A percentile compares a stretch with the other conserved stretches of the same genome.
Conservation (phyloP, 2,113 vertebrate genomes). For the Carlito syrichta region DNA sequence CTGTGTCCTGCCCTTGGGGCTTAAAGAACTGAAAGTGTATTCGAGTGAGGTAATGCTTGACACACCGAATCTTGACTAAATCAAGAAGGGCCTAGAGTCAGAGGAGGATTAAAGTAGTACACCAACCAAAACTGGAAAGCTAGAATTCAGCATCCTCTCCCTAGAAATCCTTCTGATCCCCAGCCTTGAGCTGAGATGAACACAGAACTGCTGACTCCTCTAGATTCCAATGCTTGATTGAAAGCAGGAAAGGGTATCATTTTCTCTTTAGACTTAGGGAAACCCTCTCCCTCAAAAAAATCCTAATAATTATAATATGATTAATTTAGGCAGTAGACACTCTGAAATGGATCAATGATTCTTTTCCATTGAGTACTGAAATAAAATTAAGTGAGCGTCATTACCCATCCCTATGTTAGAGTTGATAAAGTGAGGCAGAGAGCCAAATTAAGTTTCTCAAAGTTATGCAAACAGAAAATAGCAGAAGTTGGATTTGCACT, state of each 20-base stretch:
- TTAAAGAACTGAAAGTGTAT: conserved; percentile 28
- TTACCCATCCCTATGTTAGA: background rate
- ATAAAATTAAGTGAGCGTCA: background rate
- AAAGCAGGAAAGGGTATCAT: background rate
- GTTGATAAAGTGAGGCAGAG: background rate
- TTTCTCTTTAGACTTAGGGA: conserved; percentile 11
- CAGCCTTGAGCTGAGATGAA: background rate
- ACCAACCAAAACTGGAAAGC: background rate
- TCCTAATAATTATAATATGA: background rate
- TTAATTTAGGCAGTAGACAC: background rate
- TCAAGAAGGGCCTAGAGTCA: conserved; percentile 24
- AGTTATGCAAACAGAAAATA: background rate
- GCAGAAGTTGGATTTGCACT: background rate
- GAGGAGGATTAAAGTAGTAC: conserved; percentile 15
- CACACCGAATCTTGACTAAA: background rate
- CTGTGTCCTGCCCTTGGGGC: background rate
- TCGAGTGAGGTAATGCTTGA: conserved; percentile 43
- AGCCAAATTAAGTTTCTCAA: conserved; percentile 26
- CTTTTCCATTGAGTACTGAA: background rate
- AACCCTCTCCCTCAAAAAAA: background rate
- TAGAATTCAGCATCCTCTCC: background rate
- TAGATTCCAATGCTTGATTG: background rate
- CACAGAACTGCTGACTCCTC: background rate
- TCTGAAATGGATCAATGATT: background rate
- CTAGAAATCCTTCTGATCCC: background rate